A percentile compares a stretch with the other conserved stretches of the same genome.
Evolutionary conservation across 2,797 vertebrate genomes (phyloP).

Genomic region (Xenops minutus): DNA sequence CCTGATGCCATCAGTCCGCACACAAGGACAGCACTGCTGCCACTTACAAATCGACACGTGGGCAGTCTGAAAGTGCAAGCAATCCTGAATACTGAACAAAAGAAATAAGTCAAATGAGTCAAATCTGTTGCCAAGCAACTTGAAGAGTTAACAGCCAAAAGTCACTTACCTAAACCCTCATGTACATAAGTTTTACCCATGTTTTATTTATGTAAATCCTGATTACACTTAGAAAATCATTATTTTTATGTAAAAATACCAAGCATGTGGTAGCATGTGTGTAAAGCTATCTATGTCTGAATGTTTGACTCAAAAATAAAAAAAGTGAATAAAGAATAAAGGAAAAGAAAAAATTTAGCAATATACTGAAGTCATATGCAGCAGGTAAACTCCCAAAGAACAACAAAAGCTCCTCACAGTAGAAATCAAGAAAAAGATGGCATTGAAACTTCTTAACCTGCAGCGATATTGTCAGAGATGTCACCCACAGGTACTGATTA

Average conservation of each 20-base stretch:
- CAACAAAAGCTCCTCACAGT: neutral
- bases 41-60: neutral
- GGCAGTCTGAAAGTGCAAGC: neutral
- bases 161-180: neutral
- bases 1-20: rapidly evolving
- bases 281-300: neutral
- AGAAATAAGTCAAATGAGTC: neutral
- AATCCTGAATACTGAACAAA: neutral
- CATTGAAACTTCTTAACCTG: constrained; percentile 40
- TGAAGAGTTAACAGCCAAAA: neutral
- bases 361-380: neutral
- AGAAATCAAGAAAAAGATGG: neutral
- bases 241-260: neutral
- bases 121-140: neutral
- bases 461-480: constrained; percentile 21
- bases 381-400: neutral
- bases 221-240: neutral
- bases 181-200: rapidly evolving
- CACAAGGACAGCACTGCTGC: neutral
- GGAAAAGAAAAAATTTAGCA: neutral
- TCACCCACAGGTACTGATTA: constrained; percentile 21
- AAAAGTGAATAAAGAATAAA: neutral
- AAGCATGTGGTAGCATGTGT: neutral
- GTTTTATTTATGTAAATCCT: neutral
- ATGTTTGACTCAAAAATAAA: neutral